Evolutionary conservation across 2,113 vertebrate species (phyloP).

Genomic region (pig (Sus scrofa)): T2T-Sscrofa CM000822.6:74415001-74415500

Average conservation of each 20-base stretch:
- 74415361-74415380: background rate
- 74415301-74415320: background rate
- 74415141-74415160: background rate
- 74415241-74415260: background rate
- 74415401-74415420: background rate
- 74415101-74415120: background rate
- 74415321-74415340: background rate
- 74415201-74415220: background rate
- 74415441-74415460: too few relatives aligned
- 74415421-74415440: background rate
- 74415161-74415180: background rate
- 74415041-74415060: background rate
- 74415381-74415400: background rate
- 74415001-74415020: background rate
- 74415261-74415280: background rate
- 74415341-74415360: conserved; percentile 3
- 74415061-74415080: background rate
- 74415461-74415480: too few relatives aligned
- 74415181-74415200: background rate
- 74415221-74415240: background rate
- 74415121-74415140: background rate
- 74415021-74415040: background rate
- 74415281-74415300: background rate
- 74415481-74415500: too few relatives aligned
- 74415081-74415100: background rate